phyloP scores from a whole-genome alignment of 2,113 vertebrate species.

The Isurus oxyrinchus region DNA sequence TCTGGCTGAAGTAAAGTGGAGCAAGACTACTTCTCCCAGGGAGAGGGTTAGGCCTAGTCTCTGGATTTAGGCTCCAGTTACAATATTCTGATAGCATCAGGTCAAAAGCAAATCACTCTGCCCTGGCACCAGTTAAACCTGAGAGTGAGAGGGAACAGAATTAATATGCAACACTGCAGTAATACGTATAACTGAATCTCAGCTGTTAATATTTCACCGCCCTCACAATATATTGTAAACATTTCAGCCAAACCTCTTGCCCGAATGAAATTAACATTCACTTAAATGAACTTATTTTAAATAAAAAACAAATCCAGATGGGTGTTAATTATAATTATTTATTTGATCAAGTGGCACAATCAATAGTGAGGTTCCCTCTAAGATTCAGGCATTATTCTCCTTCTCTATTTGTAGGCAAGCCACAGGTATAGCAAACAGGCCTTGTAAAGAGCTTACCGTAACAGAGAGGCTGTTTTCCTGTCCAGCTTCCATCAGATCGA shows the following conservation, averaged over 20 bases:
- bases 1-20: neutral
- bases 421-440: neutral
- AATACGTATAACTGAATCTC: neutral
- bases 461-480: constrained; percentile 87
- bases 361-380: neutral
- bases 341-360: neutral
- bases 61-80: neutral
- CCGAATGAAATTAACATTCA: neutral
- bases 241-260: neutral
- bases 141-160: neutral
- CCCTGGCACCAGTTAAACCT: neutral
- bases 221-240: neutral
- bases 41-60: neutral
- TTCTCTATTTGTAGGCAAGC: neutral
- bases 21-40: neutral
- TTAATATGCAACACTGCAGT: neutral
- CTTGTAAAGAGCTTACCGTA: constrained; percentile 61
- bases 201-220: neutral
- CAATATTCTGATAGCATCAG: neutral
- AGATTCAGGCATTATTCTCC: neutral
- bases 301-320: neutral
- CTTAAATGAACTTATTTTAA: too few species aligned
- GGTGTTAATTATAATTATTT: neutral
- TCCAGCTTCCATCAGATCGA: constrained; percentile 92
- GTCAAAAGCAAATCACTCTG: neutral